A percentile compares a stretch with the other conserved stretches of the same genome.
phyloP scores from a whole-genome alignment of 2,888 invertebrate species.

The Yponomeuta malinellus region DNA sequence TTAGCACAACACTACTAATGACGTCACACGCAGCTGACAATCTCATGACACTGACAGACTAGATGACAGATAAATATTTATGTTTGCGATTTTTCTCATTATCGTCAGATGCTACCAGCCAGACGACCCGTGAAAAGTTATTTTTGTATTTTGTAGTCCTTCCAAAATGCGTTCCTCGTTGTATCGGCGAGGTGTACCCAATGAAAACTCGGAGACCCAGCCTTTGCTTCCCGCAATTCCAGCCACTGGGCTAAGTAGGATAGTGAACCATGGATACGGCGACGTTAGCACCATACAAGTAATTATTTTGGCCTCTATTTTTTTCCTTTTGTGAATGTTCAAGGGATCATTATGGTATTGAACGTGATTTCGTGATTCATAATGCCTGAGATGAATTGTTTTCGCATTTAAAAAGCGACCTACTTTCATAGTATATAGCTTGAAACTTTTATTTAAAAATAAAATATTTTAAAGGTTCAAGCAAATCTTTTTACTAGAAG shows the following conservation, averaged over 20 bases:
- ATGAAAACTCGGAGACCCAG: conserved; percentile 42
- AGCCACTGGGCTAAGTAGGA: conserved; percentile 29
- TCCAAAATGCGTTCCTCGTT: conserved; percentile 50
- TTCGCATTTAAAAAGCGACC: not conserved
- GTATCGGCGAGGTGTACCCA: conserved; percentile 36
- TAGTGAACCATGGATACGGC: conserved; percentile 44
- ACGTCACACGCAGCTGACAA: conserved; percentile 4
- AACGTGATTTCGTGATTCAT: not conserved
- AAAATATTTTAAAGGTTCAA: no score
- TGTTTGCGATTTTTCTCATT: not conserved
- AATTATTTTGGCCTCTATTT: conserved; percentile 3
- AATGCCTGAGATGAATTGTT: not conserved
- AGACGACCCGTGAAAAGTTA: not conserved
- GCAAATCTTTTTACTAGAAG: no score
- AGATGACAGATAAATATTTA: not conserved
- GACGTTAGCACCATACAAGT: conserved; percentile 6
- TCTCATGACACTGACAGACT: not conserved
- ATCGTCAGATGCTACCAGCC: not conserved
- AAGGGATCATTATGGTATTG: not conserved
- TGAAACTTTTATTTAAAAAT: not conserved
- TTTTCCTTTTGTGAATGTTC: not conserved
- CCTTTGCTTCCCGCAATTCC: conserved; percentile 50
- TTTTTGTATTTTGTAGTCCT: not conserved
- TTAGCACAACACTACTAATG: not conserved
- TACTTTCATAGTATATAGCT: not conserved